Evolutionary conservation across 2,888 invertebrate genomes (phyloP).

Genomic region (Erannis defoliaria): DNA sequence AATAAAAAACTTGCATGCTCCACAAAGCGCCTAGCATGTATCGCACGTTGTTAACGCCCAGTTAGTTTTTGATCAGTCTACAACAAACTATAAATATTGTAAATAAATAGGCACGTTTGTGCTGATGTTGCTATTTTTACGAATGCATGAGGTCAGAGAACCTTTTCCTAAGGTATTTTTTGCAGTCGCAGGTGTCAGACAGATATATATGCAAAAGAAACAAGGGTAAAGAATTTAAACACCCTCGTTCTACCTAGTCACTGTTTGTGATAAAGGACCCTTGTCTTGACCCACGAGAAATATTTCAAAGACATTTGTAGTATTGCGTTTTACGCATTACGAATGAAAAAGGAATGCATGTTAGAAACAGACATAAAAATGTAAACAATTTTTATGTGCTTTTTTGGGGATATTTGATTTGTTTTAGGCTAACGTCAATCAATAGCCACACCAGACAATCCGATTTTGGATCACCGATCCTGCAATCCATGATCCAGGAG

Average conservation of each 20-base stretch:
- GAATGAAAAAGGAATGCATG: slow-evolving; percentile 8
- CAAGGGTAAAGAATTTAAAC: slow-evolving; percentile 65
- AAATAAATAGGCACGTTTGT: neutral
- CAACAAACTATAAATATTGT: too few relatives aligned
- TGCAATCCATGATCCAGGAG: too few relatives aligned
- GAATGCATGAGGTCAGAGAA: slow-evolving; percentile 11
- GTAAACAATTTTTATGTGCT: neutral
- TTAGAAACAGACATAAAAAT: neutral
- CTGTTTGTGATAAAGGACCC: slow-evolving; percentile 64
- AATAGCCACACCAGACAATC: too few relatives aligned
- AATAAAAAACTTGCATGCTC: too few relatives aligned
- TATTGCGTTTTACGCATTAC: slow-evolving; percentile 35
- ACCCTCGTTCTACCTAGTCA: slow-evolving; percentile 52
- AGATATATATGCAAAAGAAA: slow-evolving; percentile 43
- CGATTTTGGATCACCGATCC: too few relatives aligned
- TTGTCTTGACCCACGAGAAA: slow-evolving; percentile 45
- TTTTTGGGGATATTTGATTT: neutral
- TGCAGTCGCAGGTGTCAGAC: slow-evolving; percentile 47
- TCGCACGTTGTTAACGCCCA: too few relatives aligned
- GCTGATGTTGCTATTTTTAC: neutral
- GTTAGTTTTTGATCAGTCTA: too few relatives aligned
- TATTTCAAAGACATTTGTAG: slow-evolving; percentile 48
- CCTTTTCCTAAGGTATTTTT: slow-evolving; percentile 25
- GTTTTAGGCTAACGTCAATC: too few relatives aligned
- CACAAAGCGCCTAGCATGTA: too few relatives aligned